phyloP scores from a whole-genome alignment of 2,888 invertebrate genomes.

The Euspilapteryx auroguttella region DNA sequence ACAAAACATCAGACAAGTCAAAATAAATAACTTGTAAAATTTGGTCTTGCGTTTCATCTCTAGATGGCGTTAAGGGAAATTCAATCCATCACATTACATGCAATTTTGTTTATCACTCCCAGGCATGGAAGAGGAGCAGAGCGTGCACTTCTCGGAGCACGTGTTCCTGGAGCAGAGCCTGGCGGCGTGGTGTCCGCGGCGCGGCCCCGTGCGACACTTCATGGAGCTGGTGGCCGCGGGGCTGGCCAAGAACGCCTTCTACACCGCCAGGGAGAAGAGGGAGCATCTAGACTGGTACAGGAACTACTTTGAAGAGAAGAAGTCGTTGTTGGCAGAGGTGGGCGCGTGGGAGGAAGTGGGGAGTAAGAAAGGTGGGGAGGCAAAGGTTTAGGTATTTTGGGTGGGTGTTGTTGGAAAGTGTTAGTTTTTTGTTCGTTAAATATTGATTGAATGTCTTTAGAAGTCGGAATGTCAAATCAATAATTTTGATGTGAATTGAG shows the following conservation, averaged over 20 bases:
- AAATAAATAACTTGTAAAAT: too few species aligned
- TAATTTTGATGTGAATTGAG: too few species aligned
- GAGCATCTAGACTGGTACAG: conserved; percentile 92
- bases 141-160: conserved; percentile 89
- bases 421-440: too few species aligned
- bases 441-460: too few species aligned
- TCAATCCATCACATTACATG: too few species aligned
- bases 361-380: conserved; percentile 9
- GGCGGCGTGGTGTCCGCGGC: conserved; percentile 85
- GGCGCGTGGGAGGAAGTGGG: conserved; percentile 57
- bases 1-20: too few species aligned
- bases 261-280: conserved; percentile 84
- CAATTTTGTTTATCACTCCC: too few species aligned
- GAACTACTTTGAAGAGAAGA: conserved; percentile 84
- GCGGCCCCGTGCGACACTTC: conserved; percentile 91
- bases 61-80: too few species aligned
- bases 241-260: conserved; percentile 90
- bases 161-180: conserved; percentile 88
- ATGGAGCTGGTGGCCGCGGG: conserved; percentile 96
- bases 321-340: conserved; percentile 67
- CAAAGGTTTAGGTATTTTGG: conserved; percentile 4
- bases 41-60: too few species aligned
- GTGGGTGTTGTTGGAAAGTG: too few species aligned
- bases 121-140: conserved; percentile 68
- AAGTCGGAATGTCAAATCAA: too few species aligned